phyloP scores from a whole-genome alignment of 2,797 vertebrate genomes.

The Liasis olivaceus region DNA sequence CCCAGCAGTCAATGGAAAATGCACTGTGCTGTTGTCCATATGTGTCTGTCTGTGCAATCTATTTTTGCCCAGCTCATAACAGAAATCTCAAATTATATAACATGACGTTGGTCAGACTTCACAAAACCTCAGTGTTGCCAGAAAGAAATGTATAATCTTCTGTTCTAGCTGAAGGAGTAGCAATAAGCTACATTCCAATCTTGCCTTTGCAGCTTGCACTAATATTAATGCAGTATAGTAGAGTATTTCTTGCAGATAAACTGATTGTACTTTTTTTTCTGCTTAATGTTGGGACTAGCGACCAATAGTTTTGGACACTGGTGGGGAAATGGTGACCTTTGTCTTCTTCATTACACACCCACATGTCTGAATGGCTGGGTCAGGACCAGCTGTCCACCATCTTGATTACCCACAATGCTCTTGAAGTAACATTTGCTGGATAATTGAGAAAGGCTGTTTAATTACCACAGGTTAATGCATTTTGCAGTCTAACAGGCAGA shows the following conservation, averaged over 20 bases:
- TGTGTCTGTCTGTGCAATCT: too few relatives aligned
- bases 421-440: not conserved
- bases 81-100: not conserved
- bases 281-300: not conserved
- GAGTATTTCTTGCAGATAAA: not conserved
- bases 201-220: not conserved
- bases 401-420: not conserved
- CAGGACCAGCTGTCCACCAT: not conserved
- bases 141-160: not conserved
- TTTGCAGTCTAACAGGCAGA: not conserved
- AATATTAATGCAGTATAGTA: not conserved
- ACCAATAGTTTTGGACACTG: not conserved
- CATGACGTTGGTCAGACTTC: not conserved
- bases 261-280: not conserved
- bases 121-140: not conserved
- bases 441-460: not conserved
- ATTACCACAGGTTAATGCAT: not conserved
- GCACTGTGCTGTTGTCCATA: not conserved
- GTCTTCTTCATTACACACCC: not conserved
- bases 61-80: slow-evolving; percentile 3
- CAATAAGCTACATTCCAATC: not conserved
- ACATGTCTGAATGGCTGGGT: not conserved
- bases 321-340: not conserved
- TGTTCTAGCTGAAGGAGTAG: not conserved
- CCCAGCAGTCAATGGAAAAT: slow-evolving; percentile 16